These are phyloP conservation scores for Sebastes kiyomatsui DNA, from an alignment of 2,797 vertebrate species.

Conservation along the genomic window DNA sequence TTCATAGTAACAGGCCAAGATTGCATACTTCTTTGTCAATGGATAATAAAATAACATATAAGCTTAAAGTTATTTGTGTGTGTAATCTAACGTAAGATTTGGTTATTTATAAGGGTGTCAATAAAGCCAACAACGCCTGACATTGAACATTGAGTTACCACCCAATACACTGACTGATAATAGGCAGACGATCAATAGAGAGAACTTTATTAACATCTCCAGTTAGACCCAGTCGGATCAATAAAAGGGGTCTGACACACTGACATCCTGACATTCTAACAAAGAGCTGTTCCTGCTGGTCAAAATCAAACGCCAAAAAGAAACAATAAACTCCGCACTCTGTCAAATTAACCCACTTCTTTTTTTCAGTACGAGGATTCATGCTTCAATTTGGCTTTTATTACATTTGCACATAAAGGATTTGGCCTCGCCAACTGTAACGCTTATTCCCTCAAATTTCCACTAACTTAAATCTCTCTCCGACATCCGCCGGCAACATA, in stretches of 20 bases:
- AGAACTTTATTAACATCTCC: conserved; percentile 73
- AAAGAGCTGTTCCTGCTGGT: conserved; percentile 8
- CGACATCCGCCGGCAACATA: conserved; percentile 21
- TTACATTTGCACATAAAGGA: conserved; percentile 10
- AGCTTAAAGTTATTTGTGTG: not conserved
- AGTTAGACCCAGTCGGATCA: conserved; percentile 59
- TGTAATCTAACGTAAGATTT: not conserved
- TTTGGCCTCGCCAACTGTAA: not conserved
- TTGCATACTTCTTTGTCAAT: not conserved
- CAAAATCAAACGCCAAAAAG: conserved; percentile 1
- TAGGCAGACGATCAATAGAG: conserved; percentile 64
- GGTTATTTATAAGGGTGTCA: conserved; percentile 27
- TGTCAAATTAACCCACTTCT: conserved; percentile 31
- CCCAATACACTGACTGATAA: conserved; percentile 60
- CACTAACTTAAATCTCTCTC: conserved; percentile 35
- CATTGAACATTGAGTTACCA: conserved; percentile 53
- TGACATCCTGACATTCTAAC: conserved; percentile 29
- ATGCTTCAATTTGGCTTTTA: conserved; percentile 17
- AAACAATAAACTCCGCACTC: not conserved
- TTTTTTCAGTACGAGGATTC: conserved; percentile 8
- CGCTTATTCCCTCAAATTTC: conserved; percentile 18
- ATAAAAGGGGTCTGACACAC: conserved; percentile 41
- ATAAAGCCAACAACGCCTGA: conserved; percentile 40
- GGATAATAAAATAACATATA: not conserved
- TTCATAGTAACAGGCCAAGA: not conserved